Conservation (phyloP, 37 sponge, comb jelly and placozoan species). For the Agelas oroides region DNA sequence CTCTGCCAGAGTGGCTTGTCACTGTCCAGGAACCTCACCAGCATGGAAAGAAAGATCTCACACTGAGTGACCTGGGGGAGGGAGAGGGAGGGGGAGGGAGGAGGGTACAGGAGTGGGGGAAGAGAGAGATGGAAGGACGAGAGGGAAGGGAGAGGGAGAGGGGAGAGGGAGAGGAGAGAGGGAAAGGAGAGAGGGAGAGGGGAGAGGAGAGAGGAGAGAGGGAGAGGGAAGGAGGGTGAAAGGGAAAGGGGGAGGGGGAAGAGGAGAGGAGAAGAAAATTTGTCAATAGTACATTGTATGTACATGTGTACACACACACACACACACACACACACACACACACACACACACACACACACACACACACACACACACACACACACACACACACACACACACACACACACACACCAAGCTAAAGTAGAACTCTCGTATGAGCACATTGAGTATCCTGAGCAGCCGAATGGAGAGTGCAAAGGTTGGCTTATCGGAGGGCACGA, state of each 20-base stretch:
- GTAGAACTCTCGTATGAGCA: constrained; percentile 83
- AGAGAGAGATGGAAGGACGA: background rate
- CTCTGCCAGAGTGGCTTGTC: constrained; percentile 97
- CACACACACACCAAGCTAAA: constrained; percentile 65
- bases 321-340: background rate
- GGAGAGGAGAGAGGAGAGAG: background rate
- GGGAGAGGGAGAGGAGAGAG: background rate
- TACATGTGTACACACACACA: too few relatives aligned
- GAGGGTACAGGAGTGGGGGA: too few relatives aligned
- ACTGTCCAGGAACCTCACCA: constrained; percentile 92
- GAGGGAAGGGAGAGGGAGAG: background rate
- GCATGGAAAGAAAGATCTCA: constrained; percentile 94
- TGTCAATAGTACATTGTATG: too few relatives aligned
- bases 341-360: constrained; percentile 52
- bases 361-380: too few relatives aligned
- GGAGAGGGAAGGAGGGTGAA: too few relatives aligned
- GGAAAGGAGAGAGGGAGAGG: background rate
- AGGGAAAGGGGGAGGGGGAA: too few relatives aligned
- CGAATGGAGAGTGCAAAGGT: constrained; percentile 84
- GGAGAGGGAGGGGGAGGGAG: background rate
- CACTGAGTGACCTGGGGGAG: constrained; percentile 87
- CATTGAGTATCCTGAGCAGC: constrained; percentile 81
- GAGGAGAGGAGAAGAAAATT: too few relatives aligned
- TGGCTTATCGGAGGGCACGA: constrained; percentile 70
- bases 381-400: background rate